A percentile compares a stretch with the other conserved stretches of the same genome.
Conservation (phyloP, 2,888 invertebrate species). For the Rosalia funebris region DNA sequence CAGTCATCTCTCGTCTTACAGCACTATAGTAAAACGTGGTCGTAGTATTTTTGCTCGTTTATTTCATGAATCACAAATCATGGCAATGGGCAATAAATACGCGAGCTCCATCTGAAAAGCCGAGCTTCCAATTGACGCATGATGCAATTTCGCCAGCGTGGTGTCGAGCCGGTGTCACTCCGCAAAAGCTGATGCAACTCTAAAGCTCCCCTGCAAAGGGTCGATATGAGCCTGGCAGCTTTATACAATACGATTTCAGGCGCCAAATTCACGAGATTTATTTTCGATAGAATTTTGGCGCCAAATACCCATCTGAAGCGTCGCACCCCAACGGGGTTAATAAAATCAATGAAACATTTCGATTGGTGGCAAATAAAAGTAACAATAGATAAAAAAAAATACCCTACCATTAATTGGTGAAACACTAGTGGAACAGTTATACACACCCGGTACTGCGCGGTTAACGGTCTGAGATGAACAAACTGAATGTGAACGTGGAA, state of each 20-base stretch:
- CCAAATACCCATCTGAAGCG: neutral
- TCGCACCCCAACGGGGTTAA: neutral
- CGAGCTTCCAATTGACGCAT: neutral
- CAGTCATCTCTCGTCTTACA: neutral
- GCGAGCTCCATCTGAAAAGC: neutral
- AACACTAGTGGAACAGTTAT: conserved; percentile 15
- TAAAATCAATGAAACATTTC: too few relatives aligned
- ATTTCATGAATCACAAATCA: too few relatives aligned
- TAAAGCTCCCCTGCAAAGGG: neutral
- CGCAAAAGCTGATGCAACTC: conserved; percentile 10
- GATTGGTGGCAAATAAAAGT: too few relatives aligned
- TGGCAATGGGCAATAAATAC: too few relatives aligned
- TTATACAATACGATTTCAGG: neutral
- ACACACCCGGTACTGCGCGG: conserved; percentile 20
- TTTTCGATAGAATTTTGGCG: neutral
- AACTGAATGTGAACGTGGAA: conserved; percentile 1
- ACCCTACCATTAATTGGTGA: conserved; percentile 22
- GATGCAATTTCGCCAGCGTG: conserved; percentile 2
- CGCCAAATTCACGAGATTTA: neutral
- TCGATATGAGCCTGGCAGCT: neutral
- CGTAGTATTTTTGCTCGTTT: too few relatives aligned
- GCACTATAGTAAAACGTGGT: too few relatives aligned
- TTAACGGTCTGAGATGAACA: neutral
- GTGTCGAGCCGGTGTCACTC: neutral
- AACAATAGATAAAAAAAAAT: neutral